Conservation (phyloP, 2,888 invertebrate genomes). For the Cryptocephalus moraei region DNA sequence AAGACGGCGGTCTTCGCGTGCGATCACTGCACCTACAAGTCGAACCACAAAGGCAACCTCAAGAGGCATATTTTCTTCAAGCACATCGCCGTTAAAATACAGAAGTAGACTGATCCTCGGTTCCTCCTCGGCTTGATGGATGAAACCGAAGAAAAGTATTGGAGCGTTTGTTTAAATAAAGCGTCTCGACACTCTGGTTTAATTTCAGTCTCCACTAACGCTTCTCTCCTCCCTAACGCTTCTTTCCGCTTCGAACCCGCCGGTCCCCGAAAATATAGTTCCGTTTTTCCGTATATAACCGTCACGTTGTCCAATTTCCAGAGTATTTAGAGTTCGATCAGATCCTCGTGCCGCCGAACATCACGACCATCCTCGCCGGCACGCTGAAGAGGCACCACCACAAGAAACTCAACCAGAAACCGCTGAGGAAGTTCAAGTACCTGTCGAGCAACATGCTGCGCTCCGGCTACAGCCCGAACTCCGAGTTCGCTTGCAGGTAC, state of each 20-base stretch:
- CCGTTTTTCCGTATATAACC: no score
- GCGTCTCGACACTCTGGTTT: no score
- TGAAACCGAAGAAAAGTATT: no score
- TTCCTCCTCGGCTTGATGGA: no score
- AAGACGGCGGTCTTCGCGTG: background rate
- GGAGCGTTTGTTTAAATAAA: no score
- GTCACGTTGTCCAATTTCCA: conserved; percentile 8
- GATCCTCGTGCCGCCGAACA: conserved; percentile 14
- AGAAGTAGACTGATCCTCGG: no score
- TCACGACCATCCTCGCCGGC: background rate
- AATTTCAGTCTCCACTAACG: no score
- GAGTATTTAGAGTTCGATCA: conserved; percentile 22
- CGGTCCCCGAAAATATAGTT: no score
- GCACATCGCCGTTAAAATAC: no score
- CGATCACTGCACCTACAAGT: background rate
- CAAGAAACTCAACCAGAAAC: background rate
- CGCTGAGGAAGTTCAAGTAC: conserved; percentile 1
- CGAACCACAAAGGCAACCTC: conserved; percentile 1
- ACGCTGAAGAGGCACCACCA: background rate
- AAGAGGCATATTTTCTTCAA: background rate
- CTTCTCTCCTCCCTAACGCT: no score
- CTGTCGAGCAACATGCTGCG: conserved; percentile 17
- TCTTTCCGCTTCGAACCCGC: no score
- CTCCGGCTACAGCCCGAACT: conserved; percentile 40
- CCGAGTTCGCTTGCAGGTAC: conserved; percentile 66